Evolutionary conservation across 2,888 invertebrate species (phyloP).

Genomic region (Eristalis intricaria): DNA sequence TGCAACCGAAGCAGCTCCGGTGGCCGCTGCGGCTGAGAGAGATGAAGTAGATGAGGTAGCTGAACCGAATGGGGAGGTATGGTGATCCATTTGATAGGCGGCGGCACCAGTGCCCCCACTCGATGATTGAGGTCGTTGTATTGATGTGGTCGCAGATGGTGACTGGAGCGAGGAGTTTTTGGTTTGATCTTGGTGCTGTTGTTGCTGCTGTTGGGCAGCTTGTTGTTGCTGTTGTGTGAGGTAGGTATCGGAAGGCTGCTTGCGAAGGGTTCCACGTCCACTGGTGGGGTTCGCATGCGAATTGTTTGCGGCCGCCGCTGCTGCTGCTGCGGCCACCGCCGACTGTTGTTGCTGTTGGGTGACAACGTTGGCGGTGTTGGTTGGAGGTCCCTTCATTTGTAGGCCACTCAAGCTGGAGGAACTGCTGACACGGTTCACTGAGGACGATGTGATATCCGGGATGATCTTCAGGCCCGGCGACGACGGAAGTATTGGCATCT

Average conservation of each 20-base stretch:
- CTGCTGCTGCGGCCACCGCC: constrained; percentile 57
- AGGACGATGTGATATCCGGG: constrained; percentile 80
- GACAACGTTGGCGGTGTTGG: constrained; percentile 75
- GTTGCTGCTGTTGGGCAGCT: constrained; percentile 74
- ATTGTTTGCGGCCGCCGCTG: constrained; percentile 59
- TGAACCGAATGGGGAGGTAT: constrained; percentile 77
- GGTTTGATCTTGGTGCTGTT: constrained; percentile 76
- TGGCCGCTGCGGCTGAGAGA: constrained; percentile 41
- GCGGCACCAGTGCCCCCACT: constrained; percentile 51
- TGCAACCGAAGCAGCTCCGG: constrained; percentile 66
- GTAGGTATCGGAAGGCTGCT: constrained; percentile 80
- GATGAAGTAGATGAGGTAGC: constrained; percentile 78
- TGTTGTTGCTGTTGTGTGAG: constrained; percentile 77
- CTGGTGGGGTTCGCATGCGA: constrained; percentile 56
- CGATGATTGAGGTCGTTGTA: constrained; percentile 74
- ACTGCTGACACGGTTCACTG: constrained; percentile 76
- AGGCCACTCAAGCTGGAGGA: constrained; percentile 66
- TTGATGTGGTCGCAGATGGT: constrained; percentile 73
- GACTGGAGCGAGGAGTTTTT: constrained; percentile 74
- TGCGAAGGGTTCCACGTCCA: constrained; percentile 73
- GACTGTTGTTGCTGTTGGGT: constrained; percentile 76
- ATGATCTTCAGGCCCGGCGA: constrained; percentile 80
- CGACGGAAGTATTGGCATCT: constrained; percentile 82
- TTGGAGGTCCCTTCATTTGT: constrained; percentile 62
- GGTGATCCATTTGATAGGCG: constrained; percentile 66